Percentiles rank a stretch among this genome's conserved stretches.
phyloP scores from a whole-genome alignment of 2,888 invertebrate species.

The Acronicta aceris region DNA sequence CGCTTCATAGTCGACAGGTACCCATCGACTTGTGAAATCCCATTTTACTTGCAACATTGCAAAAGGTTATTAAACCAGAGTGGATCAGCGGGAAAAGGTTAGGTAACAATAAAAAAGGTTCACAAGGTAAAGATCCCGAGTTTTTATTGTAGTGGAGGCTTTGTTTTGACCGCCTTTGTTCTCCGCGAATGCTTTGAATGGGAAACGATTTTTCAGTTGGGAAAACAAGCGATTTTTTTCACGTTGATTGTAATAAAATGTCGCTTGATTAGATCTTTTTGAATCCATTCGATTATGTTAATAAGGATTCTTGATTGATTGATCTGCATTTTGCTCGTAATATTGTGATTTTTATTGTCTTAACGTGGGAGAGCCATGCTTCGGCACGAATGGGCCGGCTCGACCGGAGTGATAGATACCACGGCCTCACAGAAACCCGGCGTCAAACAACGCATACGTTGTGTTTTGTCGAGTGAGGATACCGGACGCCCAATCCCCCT shows the following conservation, averaged over 20 bases:
- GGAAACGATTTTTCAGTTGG: slow-evolving; percentile 77
- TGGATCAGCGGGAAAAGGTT: slow-evolving; percentile 81
- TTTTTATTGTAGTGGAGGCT: slow-evolving; percentile 72
- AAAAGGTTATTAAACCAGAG: slow-evolving; percentile 78
- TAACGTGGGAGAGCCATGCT: too few relatives aligned
- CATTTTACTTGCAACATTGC: slow-evolving; percentile 66
- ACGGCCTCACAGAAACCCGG: too few relatives aligned
- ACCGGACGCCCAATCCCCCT: too few relatives aligned
- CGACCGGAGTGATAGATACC: too few relatives aligned
- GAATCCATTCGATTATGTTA: slow-evolving; percentile 33
- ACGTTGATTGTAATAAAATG: slow-evolving; percentile 51
- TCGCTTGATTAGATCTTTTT: slow-evolving; percentile 45
- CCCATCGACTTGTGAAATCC: slow-evolving; percentile 59
- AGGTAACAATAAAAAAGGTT: slow-evolving; percentile 79
- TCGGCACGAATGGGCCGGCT: too few relatives aligned
- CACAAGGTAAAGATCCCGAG: slow-evolving; percentile 74
- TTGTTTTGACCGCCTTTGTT: slow-evolving; percentile 77
- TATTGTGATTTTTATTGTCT: background rate
- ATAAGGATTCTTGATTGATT: slow-evolving; percentile 14
- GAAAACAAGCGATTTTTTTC: slow-evolving; percentile 68
- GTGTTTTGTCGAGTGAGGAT: too few relatives aligned
- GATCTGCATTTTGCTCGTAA: slow-evolving; percentile 25
- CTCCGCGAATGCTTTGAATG: slow-evolving; percentile 73
- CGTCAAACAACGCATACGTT: too few relatives aligned
- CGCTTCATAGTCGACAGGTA: slow-evolving; percentile 38